Evolutionary conservation across 2,113 vertebrate species (phyloP).

Genomic region (Trematocara macrostoma): DNA sequence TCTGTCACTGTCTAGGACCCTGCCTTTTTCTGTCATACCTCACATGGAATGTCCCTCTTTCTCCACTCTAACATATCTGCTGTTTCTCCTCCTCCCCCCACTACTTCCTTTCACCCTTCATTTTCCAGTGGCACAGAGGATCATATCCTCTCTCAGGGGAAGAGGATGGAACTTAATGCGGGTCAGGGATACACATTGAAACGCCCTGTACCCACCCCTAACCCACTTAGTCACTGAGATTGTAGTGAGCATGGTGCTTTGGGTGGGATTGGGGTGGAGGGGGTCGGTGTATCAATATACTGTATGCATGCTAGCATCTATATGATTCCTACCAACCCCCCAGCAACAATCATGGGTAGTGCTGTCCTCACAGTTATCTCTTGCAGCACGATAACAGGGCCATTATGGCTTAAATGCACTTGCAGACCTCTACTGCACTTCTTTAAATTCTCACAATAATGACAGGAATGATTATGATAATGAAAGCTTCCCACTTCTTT

Average conservation of each 20-base stretch:
- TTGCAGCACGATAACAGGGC: not conserved
- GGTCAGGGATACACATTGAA: slow-evolving; percentile 44
- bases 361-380: not conserved
- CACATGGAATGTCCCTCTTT: not conserved
- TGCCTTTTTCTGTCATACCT: not conserved
- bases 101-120: slow-evolving; percentile 24
- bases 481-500: not conserved
- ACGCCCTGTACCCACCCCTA: slow-evolving; percentile 14
- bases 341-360: not conserved
- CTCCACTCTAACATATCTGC: not conserved
- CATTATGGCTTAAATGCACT: not conserved
- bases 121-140: slow-evolving; percentile 37
- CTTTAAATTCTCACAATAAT: not conserved
- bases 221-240: slow-evolving; percentile 34
- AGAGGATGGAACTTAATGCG: slow-evolving; percentile 35
- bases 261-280: not conserved
- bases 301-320: not conserved
- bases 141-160: slow-evolving; percentile 36
- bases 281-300: not conserved
- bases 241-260: not conserved
- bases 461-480: not conserved
- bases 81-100: not conserved
- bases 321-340: not conserved
- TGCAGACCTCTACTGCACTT: not conserved
- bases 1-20: not conserved